Conservation (phyloP, 2,797 vertebrate genomes). For the Mormyrus proboscirostris region DNA sequence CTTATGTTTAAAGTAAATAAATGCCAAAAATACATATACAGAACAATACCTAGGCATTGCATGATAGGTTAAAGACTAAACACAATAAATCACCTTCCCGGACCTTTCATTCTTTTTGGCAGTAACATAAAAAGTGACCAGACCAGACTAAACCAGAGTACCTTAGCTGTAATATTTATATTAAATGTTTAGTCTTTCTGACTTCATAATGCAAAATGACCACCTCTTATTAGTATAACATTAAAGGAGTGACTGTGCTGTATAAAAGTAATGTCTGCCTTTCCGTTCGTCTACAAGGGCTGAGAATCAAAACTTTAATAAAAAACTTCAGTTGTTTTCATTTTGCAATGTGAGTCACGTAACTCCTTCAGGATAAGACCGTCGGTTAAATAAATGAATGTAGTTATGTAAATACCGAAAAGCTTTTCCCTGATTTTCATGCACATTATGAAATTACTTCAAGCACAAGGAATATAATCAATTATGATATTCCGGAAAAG, state of each 20-base stretch:
- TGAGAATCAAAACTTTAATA: constrained; percentile 9
- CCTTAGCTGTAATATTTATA: constrained; percentile 19
- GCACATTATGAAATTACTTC: neutral
- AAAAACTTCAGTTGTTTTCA: neutral
- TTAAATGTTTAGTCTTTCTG: constrained; percentile 20
- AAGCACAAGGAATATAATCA: neutral
- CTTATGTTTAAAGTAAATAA: neutral
- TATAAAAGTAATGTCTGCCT: constrained; percentile 2
- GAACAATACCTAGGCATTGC: neutral
- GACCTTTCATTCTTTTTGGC: constrained; percentile 12
- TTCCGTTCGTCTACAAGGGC: neutral
- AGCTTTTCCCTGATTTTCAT: neutral
- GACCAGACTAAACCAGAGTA: constrained; percentile 18
- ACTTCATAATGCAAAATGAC: constrained; percentile 8
- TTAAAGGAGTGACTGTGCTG: neutral
- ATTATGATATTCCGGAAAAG: neutral
- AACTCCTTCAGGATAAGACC: neutral
- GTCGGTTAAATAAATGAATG: neutral
- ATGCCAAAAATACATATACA: neutral
- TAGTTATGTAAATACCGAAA: neutral
- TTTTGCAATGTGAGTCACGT: neutral
- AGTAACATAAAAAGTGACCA: constrained; percentile 1
- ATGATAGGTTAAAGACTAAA: neutral
- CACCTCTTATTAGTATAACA: neutral
- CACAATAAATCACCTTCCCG: neutral